Evolutionary conservation across 2,888 invertebrate species (phyloP).

Genomic region (Pyrrhia umbra): DNA sequence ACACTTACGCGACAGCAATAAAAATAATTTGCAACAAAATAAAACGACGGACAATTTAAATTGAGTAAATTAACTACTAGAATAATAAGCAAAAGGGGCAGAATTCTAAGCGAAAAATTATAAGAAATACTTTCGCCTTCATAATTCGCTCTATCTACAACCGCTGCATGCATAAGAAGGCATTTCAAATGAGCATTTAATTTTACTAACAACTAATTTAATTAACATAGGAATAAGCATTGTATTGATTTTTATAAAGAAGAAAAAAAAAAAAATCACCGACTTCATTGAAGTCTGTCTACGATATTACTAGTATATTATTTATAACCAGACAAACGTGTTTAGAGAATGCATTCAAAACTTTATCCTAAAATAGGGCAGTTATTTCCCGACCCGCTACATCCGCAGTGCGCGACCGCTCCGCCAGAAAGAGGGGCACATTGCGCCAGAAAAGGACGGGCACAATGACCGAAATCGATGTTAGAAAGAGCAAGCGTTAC

Average conservation of each 20-base stretch:
- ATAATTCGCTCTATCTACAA: neutral
- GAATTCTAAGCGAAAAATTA: neutral
- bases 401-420: slow-evolving; percentile 80
- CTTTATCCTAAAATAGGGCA: slow-evolving; percentile 78
- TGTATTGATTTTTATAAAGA: neutral
- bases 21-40: no score
- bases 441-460: slow-evolving; percentile 75
- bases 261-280: neutral
- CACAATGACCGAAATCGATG: slow-evolving; percentile 85
- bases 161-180: neutral
- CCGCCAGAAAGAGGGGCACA: slow-evolving; percentile 72
- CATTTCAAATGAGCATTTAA: slow-evolving; percentile 1
- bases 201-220: no score
- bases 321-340: slow-evolving; percentile 59
- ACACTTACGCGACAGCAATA: no score
- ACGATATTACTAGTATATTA: slow-evolving; percentile 37
- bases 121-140: neutral
- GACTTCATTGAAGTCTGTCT: slow-evolving; percentile 8
- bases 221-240: neutral
- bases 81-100: neutral
- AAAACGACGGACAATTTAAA: neutral
- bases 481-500: slow-evolving; percentile 62
- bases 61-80: no score
- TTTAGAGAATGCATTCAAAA: slow-evolving; percentile 66
- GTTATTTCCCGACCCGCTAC: slow-evolving; percentile 70